Base-by-base conservation (phyloP, 2,113 vertebrate genomes). In the Heterotilapia buettikoferi region DNA sequence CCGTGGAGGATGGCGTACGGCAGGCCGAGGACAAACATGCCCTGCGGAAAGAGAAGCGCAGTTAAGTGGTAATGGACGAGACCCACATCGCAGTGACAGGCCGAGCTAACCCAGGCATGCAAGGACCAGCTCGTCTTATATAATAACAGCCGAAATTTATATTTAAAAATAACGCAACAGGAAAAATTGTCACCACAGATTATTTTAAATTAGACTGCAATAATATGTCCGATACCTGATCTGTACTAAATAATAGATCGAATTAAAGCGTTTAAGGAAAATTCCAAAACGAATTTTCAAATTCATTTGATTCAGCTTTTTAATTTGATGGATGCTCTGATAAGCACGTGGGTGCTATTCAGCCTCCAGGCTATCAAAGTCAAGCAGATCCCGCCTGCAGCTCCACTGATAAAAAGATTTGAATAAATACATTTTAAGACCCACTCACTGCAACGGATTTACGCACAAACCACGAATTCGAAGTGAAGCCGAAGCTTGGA, bases 1-100 rank as follows among this genome's bases (percentile, higher is more conserved):
- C 98, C 98, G 59, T 99, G 98, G 88, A 99, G 97, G 93, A 99
- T 98, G 94, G 98, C 98, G 92, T 99, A 99, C 86, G 98, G 98
- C 90, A 99, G 96, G 93, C 98, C 98, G 95, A 99, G 97, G 89
- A 99, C 98, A 95, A 99, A 99, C 98, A 99, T 99, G 86, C 98
- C 98, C 98, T 99, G 97, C 59, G 92, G 94, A 96, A 76, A 96
- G 86, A 95, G 88, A 92, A 31, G 92, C 87, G 86, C 84, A 88
- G 86, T 45, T 82, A 83, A 90, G 86, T 33, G 76, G 81, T 90
- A 57, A 93, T 83, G 87, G 88, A 90, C 73, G 47, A 91, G 92
- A 90, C 91, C 90, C 85, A 89, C 82, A 92, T 93, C 91, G 83
- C 78, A 84, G 90, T 93, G 94, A 93, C 95, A 93, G 92, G 86